Base-by-base conservation (phyloP, 2,888 invertebrate genomes). In the Xylota segnis region DNA sequence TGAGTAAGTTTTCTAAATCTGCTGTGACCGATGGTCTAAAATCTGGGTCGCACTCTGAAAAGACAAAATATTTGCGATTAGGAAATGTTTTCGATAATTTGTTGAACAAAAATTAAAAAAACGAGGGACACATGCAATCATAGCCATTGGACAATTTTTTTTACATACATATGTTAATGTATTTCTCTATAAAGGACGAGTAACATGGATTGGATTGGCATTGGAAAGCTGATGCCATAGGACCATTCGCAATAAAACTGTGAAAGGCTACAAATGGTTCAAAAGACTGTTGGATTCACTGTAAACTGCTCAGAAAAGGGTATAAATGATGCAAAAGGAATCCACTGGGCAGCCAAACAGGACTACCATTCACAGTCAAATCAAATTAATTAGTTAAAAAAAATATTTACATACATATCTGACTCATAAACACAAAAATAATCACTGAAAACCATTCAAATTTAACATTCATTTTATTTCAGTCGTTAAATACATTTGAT, bases 1-100 rank as follows among this genome's bases (percentile, higher is more conserved):
- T 94, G 88, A 96, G 95, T 90, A 96, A 92, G 87, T 94, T 93
- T 90, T 96, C 95, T 88, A 96, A 93, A 90, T 96, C 94, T 72
- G 93, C 93, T 45, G 94, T 93, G 83, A 94, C 93, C 87, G 93
- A 92, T 82, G 93, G 92, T 88, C 92, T 90, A 65, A 92, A 90
- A 87, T 94, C 93, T 81, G 91, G 91, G 90, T 94, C 94, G 89
- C 91, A 92, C 88, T 93, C 94, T 94, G 90, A 40, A 79, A 81
- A 78, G 34, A 47, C 71, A 66, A 2, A 27, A 7, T 40, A 37
- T 34, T 29, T 23, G 23, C 0, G 3, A 43, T 83, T 37, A 75
- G 34, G 18, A 65, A 27, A 59, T 43, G 2, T 65, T 40, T 18
- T 72, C 14, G 6, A 6, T 29, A 6, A n/a, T 47, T 10, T 50